These are phyloP conservation scores for Timema podura DNA, from an alignment of 2,888 invertebrate genomes.

Conservation along the genomic window DNA sequence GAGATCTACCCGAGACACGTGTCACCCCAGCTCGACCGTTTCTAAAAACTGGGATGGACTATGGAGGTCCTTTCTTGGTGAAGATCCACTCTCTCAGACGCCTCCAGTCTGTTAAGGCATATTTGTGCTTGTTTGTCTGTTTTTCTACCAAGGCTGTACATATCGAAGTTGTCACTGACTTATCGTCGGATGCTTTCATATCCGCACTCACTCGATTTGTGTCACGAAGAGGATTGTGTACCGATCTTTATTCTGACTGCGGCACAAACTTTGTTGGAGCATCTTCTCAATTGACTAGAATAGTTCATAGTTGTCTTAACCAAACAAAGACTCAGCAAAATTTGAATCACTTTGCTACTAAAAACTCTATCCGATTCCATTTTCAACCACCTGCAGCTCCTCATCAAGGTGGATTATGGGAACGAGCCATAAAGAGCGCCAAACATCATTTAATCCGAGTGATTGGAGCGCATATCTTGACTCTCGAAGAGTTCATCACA, in stretches of 20 bases:
- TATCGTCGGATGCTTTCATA: background rate
- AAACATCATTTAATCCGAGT: background rate
- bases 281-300: background rate
- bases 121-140: background rate
- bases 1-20: background rate
- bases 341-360: background rate
- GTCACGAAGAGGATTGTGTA: background rate
- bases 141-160: background rate
- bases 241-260: background rate
- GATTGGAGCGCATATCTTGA: background rate
- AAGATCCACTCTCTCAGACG: background rate
- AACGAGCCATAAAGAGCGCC: background rate
- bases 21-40: background rate
- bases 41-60: background rate
- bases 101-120: background rate
- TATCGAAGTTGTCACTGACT: background rate
- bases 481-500: background rate
- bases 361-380: background rate
- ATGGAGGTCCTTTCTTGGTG: background rate
- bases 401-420: background rate
- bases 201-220: background rate
- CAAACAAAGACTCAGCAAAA: background rate
- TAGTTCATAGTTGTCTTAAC: background rate
- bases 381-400: background rate
- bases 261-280: background rate